These are phyloP conservation scores for Leptura quadrifasciata DNA, from an alignment of 2,888 invertebrate genomes.

Conservation along the genomic window DNA sequence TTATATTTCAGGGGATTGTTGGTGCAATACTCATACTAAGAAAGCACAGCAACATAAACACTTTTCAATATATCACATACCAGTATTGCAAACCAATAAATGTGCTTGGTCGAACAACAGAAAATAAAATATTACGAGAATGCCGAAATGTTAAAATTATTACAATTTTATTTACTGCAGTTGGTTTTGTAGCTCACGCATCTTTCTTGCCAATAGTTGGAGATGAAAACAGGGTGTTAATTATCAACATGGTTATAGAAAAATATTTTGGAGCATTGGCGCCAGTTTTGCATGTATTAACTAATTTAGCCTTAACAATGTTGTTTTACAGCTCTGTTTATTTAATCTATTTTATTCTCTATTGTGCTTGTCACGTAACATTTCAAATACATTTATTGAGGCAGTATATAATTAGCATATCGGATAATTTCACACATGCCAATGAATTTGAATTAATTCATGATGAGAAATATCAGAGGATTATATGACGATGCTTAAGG, in stretches of 20 bases:
- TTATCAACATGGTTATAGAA: neutral
- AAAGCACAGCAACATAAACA: neutral
- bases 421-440: neutral
- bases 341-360: neutral
- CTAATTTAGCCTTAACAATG: neutral
- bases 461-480: neutral
- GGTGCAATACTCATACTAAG: neutral
- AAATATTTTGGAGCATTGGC: neutral
- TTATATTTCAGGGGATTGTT: neutral
- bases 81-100: neutral
- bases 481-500: neutral
- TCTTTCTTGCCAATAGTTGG: constrained; percentile 2
- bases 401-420: neutral
- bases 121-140: constrained; percentile 8
- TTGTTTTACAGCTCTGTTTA: neutral
- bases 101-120: neutral
- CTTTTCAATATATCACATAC: neutral
- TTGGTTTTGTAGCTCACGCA: neutral
- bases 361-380: neutral
- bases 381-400: constrained; percentile 14
- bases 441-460: constrained; percentile 13
- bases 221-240: neutral
- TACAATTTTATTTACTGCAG: neutral
- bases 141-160: constrained; percentile 16
- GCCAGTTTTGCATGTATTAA: neutral